phyloP scores from a whole-genome alignment of 2,797 vertebrate genomes.

The Siniperca scherzeri region DNA sequence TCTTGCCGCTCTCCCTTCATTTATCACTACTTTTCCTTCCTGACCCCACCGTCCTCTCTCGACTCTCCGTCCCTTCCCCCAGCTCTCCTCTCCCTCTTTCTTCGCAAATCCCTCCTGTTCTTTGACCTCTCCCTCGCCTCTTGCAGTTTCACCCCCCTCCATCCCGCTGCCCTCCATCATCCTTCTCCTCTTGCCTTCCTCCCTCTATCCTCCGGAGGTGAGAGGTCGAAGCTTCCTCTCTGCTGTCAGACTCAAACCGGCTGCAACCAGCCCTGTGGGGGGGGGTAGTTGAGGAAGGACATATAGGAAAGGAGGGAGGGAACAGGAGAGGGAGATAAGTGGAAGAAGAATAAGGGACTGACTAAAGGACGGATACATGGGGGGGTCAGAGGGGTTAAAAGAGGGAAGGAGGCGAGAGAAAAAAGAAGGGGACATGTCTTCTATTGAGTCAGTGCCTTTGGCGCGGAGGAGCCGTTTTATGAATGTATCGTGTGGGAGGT shows the following conservation, averaged over 20 bases:
- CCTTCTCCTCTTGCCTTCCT: constrained; percentile 65
- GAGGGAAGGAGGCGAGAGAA: constrained; percentile 52
- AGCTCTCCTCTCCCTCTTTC: constrained; percentile 61
- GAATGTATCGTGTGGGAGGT: constrained; percentile 84
- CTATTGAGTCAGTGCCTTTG: constrained; percentile 73
- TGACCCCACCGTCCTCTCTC: constrained; percentile 70
- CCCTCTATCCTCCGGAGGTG: constrained; percentile 79
- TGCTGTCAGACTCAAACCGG: constrained; percentile 83
- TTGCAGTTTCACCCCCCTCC: constrained; percentile 59
- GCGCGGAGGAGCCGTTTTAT: constrained; percentile 78
- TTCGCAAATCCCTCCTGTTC: constrained; percentile 81
- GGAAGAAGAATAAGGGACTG: constrained; percentile 23
- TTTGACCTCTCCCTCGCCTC: constrained; percentile 80
- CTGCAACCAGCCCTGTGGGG: constrained; percentile 76
- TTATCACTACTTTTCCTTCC: constrained; percentile 71
- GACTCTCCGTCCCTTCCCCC: constrained; percentile 49
- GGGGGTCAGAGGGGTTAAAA: constrained; percentile 44
- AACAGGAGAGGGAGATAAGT: constrained; percentile 16
- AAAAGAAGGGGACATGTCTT: constrained; percentile 63
- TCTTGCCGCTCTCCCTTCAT: constrained; percentile 69
- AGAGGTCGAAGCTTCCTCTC: constrained; percentile 85
- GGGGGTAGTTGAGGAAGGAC: constrained; percentile 58
- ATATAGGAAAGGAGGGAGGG: constrained; percentile 29
- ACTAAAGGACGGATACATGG: constrained; percentile 36
- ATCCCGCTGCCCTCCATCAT: constrained; percentile 72